Evolutionary conservation across 2,888 invertebrate species (phyloP), one percentile per base, ranked within the genome.

Genomic region (Halocaridina rubra): DNA sequence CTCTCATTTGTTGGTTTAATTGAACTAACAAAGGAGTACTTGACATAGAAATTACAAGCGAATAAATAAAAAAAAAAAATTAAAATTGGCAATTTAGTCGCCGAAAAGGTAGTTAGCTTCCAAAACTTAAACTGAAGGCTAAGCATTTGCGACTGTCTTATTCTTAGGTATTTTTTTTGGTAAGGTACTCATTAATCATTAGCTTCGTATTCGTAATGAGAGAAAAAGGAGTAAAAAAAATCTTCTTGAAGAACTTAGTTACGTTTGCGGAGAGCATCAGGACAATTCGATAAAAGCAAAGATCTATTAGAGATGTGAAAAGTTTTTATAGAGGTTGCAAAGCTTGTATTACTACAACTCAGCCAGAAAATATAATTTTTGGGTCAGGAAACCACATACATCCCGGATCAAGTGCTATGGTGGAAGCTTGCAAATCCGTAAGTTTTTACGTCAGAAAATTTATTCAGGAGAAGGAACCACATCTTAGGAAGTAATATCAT

Each of bases 241-340:
- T 16, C 16, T 46, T 16, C 46, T 24, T 33, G 79, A 79, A 22
- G 4, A 3, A 53, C 32, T 69, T 27, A 79, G 27, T 27, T 33
- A 46, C 13, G 10, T 79, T 22, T 79, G 64, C 32, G 64, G 64
- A 61, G 64, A 69, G 79, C 69, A 79, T 46, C 22, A 39, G 69
- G 46, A 39, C 69, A 46, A 39, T 24, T 8, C 39, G 29, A 46
- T 8, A 22, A 69, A 46, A 46, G 46, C 53, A 24, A 33, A 32
- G 27, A 78, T 33, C 4, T 78, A 30, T 39, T 78, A 64, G 64
- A n/a, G 32, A 30, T 78, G 78, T 78, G 64, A 78, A 61, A 32
- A 19, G 1, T n/a, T 78, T 78, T 32, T 33, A 78, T 78, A 39
- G 22, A 61, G 64, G 67, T 53, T 67, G 16, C 64, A 16, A 24